Percentiles rank a stretch among this genome's conserved stretches.
These are phyloP conservation scores for Gobius niger DNA, from an alignment of 2,113 vertebrate species.

Conservation along the genomic window DNA sequence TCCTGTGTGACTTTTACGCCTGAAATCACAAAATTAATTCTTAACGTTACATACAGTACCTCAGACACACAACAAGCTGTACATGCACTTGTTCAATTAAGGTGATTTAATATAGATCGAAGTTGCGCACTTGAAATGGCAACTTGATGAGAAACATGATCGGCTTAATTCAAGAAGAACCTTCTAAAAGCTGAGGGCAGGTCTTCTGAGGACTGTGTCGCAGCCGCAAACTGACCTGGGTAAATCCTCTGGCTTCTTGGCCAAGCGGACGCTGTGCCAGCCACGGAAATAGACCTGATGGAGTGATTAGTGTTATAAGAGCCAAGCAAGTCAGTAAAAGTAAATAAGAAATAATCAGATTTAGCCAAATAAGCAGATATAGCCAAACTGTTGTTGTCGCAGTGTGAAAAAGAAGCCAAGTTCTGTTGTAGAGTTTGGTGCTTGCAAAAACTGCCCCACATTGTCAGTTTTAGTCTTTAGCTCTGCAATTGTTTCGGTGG, in stretches of 20 bases:
- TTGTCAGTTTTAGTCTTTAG: no score
- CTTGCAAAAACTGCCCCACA: no score
- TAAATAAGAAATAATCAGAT: no score
- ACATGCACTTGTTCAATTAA: slow-evolving; percentile 8
- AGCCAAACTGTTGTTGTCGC: no score
- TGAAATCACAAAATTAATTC: slow-evolving; percentile 32
- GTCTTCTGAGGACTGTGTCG: slow-evolving; percentile 25
- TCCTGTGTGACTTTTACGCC: slow-evolving; percentile 10
- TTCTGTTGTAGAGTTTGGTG: no score
- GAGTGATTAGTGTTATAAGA: slow-evolving; percentile 2
- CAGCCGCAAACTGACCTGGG: slow-evolving; percentile 6
- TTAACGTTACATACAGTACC: slow-evolving; percentile 8
- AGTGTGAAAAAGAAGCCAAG: no score
- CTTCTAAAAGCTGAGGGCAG: neutral
- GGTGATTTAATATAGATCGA: neutral
- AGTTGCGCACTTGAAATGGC: slow-evolving; percentile 2
- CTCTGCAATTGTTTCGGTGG: no score
- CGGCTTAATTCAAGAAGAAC: slow-evolving; percentile 12
- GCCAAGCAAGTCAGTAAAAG: neutral
- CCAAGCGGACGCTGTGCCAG: slow-evolving; percentile 15
- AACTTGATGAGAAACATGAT: slow-evolving; percentile 12
- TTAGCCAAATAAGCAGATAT: neutral
- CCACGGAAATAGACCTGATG: slow-evolving; percentile 18
- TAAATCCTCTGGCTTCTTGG: slow-evolving; percentile 36
- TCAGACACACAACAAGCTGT: slow-evolving; percentile 10